Evolutionary conservation across 2,888 invertebrate genomes (phyloP).

Genomic region (Pristionchus arcanus): DNA sequence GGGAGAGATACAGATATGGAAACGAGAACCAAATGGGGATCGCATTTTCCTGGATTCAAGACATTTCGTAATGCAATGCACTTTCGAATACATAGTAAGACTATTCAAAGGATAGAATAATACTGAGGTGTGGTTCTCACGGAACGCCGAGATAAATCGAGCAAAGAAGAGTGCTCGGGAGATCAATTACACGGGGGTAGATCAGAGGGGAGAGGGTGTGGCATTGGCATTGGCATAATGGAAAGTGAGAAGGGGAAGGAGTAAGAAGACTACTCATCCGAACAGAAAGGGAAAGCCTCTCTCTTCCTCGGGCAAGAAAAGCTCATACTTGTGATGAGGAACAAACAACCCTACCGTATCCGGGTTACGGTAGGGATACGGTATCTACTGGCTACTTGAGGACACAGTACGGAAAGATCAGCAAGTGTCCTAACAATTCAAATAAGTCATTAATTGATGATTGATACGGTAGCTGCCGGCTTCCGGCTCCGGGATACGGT

Average conservation of each 20-base stretch:
- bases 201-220: slow-evolving; percentile 45
- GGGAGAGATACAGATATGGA: slow-evolving; percentile 28
- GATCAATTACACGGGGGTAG: background rate
- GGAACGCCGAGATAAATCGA: background rate
- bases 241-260: background rate
- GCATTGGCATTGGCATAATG: background rate
- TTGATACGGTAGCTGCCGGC: background rate
- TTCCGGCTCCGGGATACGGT: background rate
- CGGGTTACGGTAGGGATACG: background rate
- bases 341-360: slow-evolving; percentile 38
- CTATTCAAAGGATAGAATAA: background rate
- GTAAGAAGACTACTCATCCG: background rate
- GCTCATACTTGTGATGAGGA: slow-evolving; percentile 44
- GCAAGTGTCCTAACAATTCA: no score
- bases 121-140: background rate
- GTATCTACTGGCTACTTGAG: background rate
- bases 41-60: background rate
- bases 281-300: background rate
- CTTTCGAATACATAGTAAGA: background rate
- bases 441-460: no score
- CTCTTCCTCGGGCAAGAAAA: background rate
- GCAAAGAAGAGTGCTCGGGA: background rate
- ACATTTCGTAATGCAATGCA: no score
- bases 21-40: background rate
- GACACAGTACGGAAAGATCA: no score